Percentiles rank a stretch among this genome's conserved stretches.
Conservation (phyloP, 2,113 vertebrate species). For the Lepus americanus region DNA sequence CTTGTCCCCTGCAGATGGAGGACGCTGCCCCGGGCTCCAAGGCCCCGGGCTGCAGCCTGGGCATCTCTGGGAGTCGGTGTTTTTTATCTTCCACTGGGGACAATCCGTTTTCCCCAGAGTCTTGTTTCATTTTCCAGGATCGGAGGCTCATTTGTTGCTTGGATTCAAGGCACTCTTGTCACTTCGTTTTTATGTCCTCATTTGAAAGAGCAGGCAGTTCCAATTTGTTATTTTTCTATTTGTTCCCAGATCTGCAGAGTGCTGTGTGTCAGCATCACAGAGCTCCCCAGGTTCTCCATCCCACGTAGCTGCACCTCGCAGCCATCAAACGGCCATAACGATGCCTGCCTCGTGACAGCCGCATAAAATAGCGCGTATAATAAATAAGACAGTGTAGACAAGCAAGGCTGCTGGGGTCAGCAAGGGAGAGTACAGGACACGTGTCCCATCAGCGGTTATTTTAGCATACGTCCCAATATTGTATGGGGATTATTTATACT, state of each 20-base stretch:
- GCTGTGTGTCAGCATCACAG: not conserved
- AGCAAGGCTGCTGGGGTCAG: not conserved
- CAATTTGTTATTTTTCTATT: not conserved
- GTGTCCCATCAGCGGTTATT: not conserved
- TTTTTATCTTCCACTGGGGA: not conserved
- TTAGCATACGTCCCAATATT: not conserved
- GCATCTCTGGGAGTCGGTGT: not conserved
- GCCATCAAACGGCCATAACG: too few species aligned
- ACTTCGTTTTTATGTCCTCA: not conserved
- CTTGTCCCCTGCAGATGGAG: fast-evolving
- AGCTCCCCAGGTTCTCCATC: not conserved
- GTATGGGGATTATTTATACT: not conserved
- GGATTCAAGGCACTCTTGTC: not conserved
- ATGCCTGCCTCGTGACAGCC: not conserved
- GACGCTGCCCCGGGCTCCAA: not conserved
- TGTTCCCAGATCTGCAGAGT: not conserved
- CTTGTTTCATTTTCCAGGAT: not conserved
- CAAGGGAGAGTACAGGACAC: not conserved
- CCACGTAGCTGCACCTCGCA: not conserved
- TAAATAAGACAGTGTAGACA: fast-evolving
- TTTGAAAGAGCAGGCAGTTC: not conserved
- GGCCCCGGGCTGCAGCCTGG: not conserved
- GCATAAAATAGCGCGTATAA: not conserved
- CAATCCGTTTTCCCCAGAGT: not conserved
- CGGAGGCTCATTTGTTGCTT: not conserved